Evolutionary conservation across 2,888 invertebrate species (phyloP), one percentile per base, ranked within the genome.

Genomic region (Pyrochroa serraticornis): DNA sequence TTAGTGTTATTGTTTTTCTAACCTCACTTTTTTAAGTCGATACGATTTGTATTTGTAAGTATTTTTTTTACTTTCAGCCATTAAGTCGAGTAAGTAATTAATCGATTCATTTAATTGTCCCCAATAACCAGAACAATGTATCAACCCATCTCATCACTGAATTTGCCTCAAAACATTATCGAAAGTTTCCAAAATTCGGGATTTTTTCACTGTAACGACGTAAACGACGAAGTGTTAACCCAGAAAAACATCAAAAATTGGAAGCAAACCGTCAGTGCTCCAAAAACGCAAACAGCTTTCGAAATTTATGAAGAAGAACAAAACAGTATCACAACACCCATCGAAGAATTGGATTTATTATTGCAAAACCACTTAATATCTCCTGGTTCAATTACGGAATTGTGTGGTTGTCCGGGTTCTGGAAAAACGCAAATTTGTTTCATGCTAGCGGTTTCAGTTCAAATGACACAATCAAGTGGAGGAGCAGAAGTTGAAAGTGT

Each of bases 371-470:
- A 39, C 2, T 8, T 56, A 7, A 8, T 22, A 22, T 22, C 22
- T 1, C 13, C 45, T 3, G 46, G 46, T 10, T n/a, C 22, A 31
- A 38, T 56, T 8, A 56, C 56, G 6, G 56, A 56, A 35, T 10
- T 56, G 3, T 45, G 44, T 13, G 56, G 56, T 1, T 10, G 35
- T 31, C 45, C 56, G 14, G 50, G 50, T 5, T 34, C 14, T 13
- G 56, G 56, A 35, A 56, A 38, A 30, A 56, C 56, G 3, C 56
- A 56, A 34, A 34, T 56, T 31, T 56, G 56, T 50, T 50, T 56
- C 12, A 22, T 45, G 33, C 35, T 56, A 41, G 30, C 50, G 9
- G 50, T 35, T 1, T 13, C 33, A 1, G 13, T n/a, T 3, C 43
- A 43, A 32, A 13, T 31, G 22, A 22, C 22, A 22, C 22, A 22